These are phyloP conservation scores for Phalangium opilio DNA, from an alignment of 2,888 invertebrate genomes.

Conservation along the genomic window DNA sequence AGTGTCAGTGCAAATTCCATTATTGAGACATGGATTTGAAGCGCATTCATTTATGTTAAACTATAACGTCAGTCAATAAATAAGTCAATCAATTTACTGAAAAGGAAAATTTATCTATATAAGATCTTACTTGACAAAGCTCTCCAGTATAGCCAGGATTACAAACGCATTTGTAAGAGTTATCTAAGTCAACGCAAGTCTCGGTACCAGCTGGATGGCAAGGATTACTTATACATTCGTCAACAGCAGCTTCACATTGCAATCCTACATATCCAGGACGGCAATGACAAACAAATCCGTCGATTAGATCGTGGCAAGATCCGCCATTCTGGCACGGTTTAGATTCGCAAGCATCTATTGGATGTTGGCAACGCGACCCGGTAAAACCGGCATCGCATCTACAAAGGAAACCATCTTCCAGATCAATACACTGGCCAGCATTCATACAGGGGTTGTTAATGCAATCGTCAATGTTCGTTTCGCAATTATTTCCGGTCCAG, in stretches of 20 bases:
- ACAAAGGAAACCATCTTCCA: conserved; percentile 62
- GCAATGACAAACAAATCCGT: conserved; percentile 83
- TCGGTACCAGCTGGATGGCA: conserved; percentile 81
- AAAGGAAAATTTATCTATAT: background rate
- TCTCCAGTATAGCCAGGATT: conserved; percentile 71
- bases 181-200: conserved; percentile 59
- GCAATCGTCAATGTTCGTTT: conserved; percentile 83
- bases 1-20: conserved; percentile 70
- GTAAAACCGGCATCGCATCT: conserved; percentile 87
- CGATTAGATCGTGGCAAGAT: conserved; percentile 67
- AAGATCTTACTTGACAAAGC: conserved; percentile 45
- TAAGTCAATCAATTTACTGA: background rate
- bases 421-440: conserved; percentile 77
- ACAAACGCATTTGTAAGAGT: conserved; percentile 55
- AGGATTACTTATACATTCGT: conserved; percentile 79
- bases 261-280: conserved; percentile 53
- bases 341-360: conserved; percentile 77
- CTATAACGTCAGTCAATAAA: too few relatives aligned
- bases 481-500: conserved; percentile 65
- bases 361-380: conserved; percentile 65
- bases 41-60: conserved; percentile 73
- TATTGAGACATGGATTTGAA: conserved; percentile 68
- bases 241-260: conserved; percentile 85
- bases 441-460: conserved; percentile 74
- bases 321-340: conserved; percentile 85